Conservation (phyloP, 2,888 invertebrate genomes). For the Tachina grossa region DNA sequence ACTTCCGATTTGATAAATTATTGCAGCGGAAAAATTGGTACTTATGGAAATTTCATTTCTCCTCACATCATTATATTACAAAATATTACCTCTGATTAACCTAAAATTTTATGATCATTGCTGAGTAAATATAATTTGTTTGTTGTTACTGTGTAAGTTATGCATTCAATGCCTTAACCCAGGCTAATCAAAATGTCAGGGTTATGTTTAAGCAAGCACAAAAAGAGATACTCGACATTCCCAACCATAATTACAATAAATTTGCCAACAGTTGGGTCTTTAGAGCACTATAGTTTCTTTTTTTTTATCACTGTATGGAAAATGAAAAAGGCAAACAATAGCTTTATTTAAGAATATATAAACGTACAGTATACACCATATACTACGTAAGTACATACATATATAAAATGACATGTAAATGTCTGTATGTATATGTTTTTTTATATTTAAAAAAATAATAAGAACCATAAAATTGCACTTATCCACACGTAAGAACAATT, state of each 20-base stretch:
- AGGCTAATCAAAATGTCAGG: slow-evolving; percentile 53
- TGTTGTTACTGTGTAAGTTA: slow-evolving; percentile 6
- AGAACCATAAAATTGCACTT: slow-evolving; percentile 39
- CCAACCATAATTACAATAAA: slow-evolving; percentile 56
- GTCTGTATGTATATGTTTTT: background rate
- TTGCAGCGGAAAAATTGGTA: background rate
- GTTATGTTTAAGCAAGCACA: slow-evolving; percentile 24
- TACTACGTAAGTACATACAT: too few species aligned
- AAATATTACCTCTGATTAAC: background rate
- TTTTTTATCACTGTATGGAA: slow-evolving; percentile 38
- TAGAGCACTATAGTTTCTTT: slow-evolving; percentile 18
- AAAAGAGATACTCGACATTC: background rate
- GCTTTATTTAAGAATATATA: background rate
- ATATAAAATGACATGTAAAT: background rate
- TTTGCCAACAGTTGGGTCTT: slow-evolving; percentile 55
- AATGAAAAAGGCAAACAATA: slow-evolving; percentile 34
- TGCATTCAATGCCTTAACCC: slow-evolving; percentile 18
- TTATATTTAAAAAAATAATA: slow-evolving; percentile 1
- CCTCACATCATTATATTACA: background rate
- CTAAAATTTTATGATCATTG: slow-evolving; percentile 24
- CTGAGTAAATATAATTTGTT: background rate
- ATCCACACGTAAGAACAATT: slow-evolving; percentile 37
- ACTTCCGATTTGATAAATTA: too few species aligned
- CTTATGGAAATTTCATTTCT: background rate
- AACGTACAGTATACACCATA: background rate